Conservation (phyloP, 2,888 invertebrate species). For the Lepidocyrtoides sp. region DNA sequence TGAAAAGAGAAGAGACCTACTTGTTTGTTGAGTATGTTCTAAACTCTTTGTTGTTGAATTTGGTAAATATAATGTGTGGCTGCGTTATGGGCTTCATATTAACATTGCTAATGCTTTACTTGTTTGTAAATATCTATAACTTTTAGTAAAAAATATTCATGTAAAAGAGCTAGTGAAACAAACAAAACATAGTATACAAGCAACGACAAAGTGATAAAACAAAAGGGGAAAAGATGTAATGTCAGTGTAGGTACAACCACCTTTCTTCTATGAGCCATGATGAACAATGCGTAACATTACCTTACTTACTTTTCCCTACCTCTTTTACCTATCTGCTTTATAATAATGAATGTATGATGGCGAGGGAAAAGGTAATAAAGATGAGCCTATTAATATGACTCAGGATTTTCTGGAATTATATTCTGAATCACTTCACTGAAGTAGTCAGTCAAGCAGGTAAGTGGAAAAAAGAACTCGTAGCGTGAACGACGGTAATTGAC, state of each 20-base stretch:
- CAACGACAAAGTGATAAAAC: conserved; percentile 10
- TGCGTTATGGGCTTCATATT: too few relatives aligned
- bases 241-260: neutral
- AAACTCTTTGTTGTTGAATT: conserved; percentile 34
- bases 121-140: too few relatives aligned
- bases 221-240: neutral
- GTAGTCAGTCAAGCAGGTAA: neutral
- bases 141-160: too few relatives aligned
- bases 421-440: conserved; percentile 39
- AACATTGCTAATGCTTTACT: too few relatives aligned
- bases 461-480: conserved; percentile 12
- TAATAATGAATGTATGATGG: too few relatives aligned
- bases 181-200: too few relatives aligned
- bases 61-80: conserved; percentile 48
- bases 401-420: conserved; percentile 64
- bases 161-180: neutral
- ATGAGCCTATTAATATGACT: conserved; percentile 59
- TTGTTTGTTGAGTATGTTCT: conserved; percentile 45
- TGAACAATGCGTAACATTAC: too few relatives aligned
- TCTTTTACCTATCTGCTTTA: too few relatives aligned
- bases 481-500: conserved; percentile 67
- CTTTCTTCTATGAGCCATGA: too few relatives aligned
- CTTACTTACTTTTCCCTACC: too few relatives aligned
- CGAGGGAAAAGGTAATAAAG: conserved; percentile 37
- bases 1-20: conserved; percentile 55